A percentile compares a stretch with the other conserved stretches of the same genome.
These are phyloP conservation scores for Ashinkailepas kermadecensis DNA, from an alignment of 2,888 invertebrate species.

Conservation along the genomic window DNA sequence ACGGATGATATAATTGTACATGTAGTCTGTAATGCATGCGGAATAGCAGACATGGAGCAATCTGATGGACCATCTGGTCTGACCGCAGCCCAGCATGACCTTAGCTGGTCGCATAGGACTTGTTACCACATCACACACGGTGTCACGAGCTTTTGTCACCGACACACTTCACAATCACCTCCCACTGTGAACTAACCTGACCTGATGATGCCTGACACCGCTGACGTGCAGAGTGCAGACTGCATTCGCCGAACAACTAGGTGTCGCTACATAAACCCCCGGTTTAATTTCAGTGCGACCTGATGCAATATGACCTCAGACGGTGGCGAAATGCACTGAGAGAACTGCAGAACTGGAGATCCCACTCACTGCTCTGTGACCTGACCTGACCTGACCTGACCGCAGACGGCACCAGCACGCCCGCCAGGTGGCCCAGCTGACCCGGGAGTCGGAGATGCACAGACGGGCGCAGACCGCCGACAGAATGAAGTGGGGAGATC, in stretches of 20 bases:
- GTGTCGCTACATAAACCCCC: too few relatives aligned
- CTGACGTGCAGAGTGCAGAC: neutral
- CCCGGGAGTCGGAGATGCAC: neutral
- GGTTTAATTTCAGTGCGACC: too few relatives aligned
- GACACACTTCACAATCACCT: too few relatives aligned
- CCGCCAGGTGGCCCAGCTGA: constrained; percentile 30
- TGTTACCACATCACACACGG: too few relatives aligned
- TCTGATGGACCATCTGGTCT: too few relatives aligned
- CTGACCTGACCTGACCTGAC: constrained; percentile 17
- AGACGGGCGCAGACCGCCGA: constrained; percentile 47
- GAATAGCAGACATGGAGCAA: too few relatives aligned
- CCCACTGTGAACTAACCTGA: neutral
- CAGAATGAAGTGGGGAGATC: constrained; percentile 64
- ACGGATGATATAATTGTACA: too few relatives aligned
- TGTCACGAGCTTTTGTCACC: too few relatives aligned
- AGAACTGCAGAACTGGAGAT: neutral
- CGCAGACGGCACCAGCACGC: constrained; percentile 38
- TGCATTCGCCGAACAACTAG: too few relatives aligned
- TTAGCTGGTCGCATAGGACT: too few relatives aligned
- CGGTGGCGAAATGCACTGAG: neutral
- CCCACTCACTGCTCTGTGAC: neutral
- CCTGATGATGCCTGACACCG: neutral
- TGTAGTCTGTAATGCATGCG: too few relatives aligned
- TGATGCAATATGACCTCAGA: neutral
- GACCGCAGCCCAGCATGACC: too few relatives aligned